Base-by-base conservation (phyloP, 2,797 vertebrate species). In the Parauchenoglanis ngamensis region DNA sequence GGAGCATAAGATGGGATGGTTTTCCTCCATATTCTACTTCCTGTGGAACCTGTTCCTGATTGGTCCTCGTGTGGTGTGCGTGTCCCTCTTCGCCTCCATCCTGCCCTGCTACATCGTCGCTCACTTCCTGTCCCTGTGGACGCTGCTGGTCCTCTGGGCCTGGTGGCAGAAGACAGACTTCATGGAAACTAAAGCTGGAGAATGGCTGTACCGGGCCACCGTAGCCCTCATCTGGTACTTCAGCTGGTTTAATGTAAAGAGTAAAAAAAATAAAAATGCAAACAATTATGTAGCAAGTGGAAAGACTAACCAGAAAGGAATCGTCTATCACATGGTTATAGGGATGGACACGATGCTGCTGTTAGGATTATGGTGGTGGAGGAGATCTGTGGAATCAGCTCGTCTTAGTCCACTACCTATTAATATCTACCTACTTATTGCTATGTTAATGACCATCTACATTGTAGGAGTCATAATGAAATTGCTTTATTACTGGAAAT, bases 181-280 rank as follows among this genome's bases (percentile, higher is more conserved):
- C 25, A 99, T 98, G 97, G 94, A 96, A 0, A 88, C 79, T 0
- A 0, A 57, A 0, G 1, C 44, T 0, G 94, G 95, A 0, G 97
- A 99, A 90, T 93, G 95, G 94, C 94, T 98, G 0, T 99, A 95
- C 92, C 94, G 95, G 11, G 95, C 91, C 68, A 86, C 94, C 0
- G 95, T 98, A 81, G 97, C 95, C 0, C 91, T 97, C 65, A 96
- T 99, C 86, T 97, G 97, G 91, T 98, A 99, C 87, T 99, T 99
- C 75, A 93, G 93, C 92, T 99, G 98, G 98, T 97, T 98, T 89
- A 97, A 94, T 0, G 95, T 98, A 89, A 87, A 90, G 0, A 85
- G 85, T 0, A 95, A 96, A 0, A 92, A 5, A 40, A 40, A 40
- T 2, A 40, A 40, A 40, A 40, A 31, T 31, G 31, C 31, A 31